These are phyloP conservation scores for Drosophila pseudoobscura DNA, from an alignment of 1,140 invertebrate genomes.

Conservation along the genomic window DNA sequence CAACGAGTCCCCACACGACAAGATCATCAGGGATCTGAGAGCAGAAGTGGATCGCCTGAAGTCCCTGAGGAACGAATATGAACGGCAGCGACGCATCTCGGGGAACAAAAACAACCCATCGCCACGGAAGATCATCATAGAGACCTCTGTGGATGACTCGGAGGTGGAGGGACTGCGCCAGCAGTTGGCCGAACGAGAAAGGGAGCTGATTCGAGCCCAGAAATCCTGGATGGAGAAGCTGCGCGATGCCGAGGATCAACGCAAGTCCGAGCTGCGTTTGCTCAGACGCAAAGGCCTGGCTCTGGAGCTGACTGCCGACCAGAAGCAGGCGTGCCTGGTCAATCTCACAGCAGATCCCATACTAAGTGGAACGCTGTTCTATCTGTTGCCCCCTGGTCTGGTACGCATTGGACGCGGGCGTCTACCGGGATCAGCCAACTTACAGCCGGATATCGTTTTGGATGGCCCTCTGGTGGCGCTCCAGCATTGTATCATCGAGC, in stretches of 20 bases:
- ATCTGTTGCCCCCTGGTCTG: slow-evolving; percentile 85
- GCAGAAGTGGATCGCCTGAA: slow-evolving; percentile 90
- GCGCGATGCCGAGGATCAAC: slow-evolving; percentile 85
- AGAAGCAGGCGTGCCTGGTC: slow-evolving; percentile 85
- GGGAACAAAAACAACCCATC: slow-evolving; percentile 66
- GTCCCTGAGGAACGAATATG: slow-evolving; percentile 85
- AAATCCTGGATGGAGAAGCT: slow-evolving; percentile 86
- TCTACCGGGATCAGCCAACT: slow-evolving; percentile 42
- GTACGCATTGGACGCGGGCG: slow-evolving; percentile 84
- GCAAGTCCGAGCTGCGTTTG: slow-evolving; percentile 85
- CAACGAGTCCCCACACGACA: slow-evolving; percentile 95
- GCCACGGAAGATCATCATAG: slow-evolving; percentile 74
- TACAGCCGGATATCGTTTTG: slow-evolving; percentile 85
- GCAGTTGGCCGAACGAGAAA: slow-evolving; percentile 87
- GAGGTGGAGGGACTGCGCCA: slow-evolving; percentile 84
- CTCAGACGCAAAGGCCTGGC: slow-evolving; percentile 85
- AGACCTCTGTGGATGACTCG: slow-evolving; percentile 81
- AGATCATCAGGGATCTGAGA: slow-evolving; percentile 91
- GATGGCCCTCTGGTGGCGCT: slow-evolving; percentile 87
- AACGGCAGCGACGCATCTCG: slow-evolving; percentile 82
- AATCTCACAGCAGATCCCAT: slow-evolving; percentile 89
- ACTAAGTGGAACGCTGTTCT: slow-evolving; percentile 88
- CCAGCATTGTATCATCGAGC: slow-evolving; percentile 85
- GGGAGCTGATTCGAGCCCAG: slow-evolving; percentile 85
- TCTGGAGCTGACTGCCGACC: slow-evolving; percentile 83